Conservation (phyloP, 2,797 vertebrate genomes). For the Acipenser transmontanus region DNA sequence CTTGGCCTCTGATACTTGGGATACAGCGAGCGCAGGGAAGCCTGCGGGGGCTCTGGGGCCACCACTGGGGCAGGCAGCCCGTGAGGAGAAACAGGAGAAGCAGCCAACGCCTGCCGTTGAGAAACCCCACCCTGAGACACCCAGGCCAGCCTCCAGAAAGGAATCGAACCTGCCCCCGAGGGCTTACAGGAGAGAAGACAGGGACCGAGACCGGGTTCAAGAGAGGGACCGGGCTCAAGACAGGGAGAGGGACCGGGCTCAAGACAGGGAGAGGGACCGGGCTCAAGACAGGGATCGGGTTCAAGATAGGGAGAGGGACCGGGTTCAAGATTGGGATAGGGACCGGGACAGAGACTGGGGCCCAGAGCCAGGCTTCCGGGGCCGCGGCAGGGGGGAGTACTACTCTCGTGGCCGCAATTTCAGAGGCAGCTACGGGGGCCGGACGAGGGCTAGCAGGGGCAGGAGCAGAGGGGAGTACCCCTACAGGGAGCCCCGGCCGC, state of each 20-base stretch:
- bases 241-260: background rate
- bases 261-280: background rate
- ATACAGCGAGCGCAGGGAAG: slow-evolving; percentile 34
- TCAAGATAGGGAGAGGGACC: too few relatives aligned
- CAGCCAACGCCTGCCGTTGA: slow-evolving; percentile 48
- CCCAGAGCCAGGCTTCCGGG: slow-evolving; percentile 76
- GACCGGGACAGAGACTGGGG: slow-evolving; percentile 79
- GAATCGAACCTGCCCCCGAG: slow-evolving; percentile 78
- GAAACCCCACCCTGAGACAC: slow-evolving; percentile 67
- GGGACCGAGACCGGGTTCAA: slow-evolving; percentile 80
- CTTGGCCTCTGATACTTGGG: slow-evolving; percentile 35
- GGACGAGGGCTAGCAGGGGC: slow-evolving; percentile 74
- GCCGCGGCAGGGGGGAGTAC: slow-evolving; percentile 91
- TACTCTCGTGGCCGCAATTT: slow-evolving; percentile 94
- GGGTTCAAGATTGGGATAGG: slow-evolving; percentile 29
- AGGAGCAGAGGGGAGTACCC: slow-evolving; percentile 83
- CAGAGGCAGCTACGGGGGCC: slow-evolving; percentile 84
- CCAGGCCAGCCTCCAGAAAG: slow-evolving; percentile 63
- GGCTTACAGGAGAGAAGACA: slow-evolving; percentile 79
- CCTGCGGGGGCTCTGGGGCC: slow-evolving; percentile 53
- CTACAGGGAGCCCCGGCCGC: slow-evolving; percentile 80
- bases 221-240: slow-evolving; percentile 28
- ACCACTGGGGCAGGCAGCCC: slow-evolving; percentile 56
- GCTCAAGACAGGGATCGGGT: slow-evolving; percentile 25
- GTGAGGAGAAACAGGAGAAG: slow-evolving; percentile 80